Evolutionary conservation across 2,113 vertebrate species (phyloP).

Genomic region (Ptychochromis oligacanthus): DNA sequence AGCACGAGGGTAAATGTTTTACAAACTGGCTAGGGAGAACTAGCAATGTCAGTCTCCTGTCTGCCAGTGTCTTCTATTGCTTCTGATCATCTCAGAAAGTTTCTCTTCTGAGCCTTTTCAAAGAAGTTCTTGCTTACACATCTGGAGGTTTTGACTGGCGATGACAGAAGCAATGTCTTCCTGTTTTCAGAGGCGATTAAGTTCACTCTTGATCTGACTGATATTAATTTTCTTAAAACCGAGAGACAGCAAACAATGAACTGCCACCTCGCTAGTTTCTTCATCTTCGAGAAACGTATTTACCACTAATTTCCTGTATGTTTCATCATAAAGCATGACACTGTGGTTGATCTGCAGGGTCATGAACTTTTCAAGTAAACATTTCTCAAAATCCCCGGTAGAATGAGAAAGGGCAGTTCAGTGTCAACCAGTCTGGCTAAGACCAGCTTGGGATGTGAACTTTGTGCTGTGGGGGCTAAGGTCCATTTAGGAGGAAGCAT

Average conservation of each 20-base stretch:
- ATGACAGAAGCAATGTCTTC: neutral
- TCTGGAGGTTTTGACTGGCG: neutral
- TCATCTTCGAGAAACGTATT: conserved; percentile 23
- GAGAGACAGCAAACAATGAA: neutral
- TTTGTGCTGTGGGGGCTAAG: conserved; percentile 54
- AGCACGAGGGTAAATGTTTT: conserved; percentile 71
- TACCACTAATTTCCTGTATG: conserved; percentile 48
- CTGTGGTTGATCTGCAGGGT: conserved; percentile 59
- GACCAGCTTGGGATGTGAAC: conserved; percentile 70
- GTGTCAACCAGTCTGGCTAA: conserved; percentile 62
- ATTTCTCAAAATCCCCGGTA: conserved; percentile 70
- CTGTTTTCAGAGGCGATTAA: conserved; percentile 17
- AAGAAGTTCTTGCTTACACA: neutral
- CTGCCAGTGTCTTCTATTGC: conserved; percentile 13
- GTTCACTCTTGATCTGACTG: conserved; percentile 13
- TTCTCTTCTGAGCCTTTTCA: neutral
- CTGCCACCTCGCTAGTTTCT: neutral
- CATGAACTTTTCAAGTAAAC: conserved; percentile 74
- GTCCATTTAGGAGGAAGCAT: conserved; percentile 50
- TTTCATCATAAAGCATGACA: conserved; percentile 30
- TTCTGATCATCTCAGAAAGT: neutral
- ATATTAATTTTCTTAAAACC: neutral
- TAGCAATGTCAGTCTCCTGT: conserved; percentile 47
- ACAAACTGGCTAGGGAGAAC: conserved; percentile 66
- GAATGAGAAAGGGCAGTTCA: conserved; percentile 65